Evolutionary conservation across 2,888 invertebrate species (phyloP), one percentile per base, ranked within the genome.

Genomic region (Melitaea athalia): DNA sequence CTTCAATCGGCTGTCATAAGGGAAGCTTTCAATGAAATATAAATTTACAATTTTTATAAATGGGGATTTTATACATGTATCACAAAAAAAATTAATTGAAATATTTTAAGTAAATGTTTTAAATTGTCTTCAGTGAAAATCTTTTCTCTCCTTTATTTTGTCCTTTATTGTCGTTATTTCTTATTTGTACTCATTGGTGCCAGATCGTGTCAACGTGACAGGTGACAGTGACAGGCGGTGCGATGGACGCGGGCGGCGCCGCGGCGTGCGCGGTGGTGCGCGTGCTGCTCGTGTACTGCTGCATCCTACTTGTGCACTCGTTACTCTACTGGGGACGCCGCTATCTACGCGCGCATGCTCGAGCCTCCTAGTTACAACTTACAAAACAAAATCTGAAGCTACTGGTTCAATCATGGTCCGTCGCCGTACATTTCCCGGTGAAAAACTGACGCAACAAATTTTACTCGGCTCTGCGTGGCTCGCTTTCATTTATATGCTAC

Each of bases 241-340:
- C 17, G 49, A 55, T 33, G 52, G 73, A 74, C 52, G 59, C 68
- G 14, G 77, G 75, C 55, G 70, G 70, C 43, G 67, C 64, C 8
- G 68, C 79, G 33, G 71, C 76, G 47, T 75, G 77, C 70, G 76
- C 79, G 42, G 83, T 85, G 71, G 70, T 79, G 70, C 85, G 82
- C 67, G 79, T 83, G 73, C 77, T 87, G 50, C 60, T 86, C 17
- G 63, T 87, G 45, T 86, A 85, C 81, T 74, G 79, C 64, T 81
- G 83, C 75, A 79, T 87, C 69, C 63, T 86, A 64, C 62, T 84
- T 55, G 79, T 85, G 63, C 87, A 87, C 79, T 78, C 83, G 65
- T 72, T 87, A 74, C 77, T 87, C 69, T 82, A 85, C 79, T 85
- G 84, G 83, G 81, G 85, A 68, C 83, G 86, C 31, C 81, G 78